These are phyloP conservation scores for Poecile atricapillus DNA, from an alignment of 2,113 vertebrate genomes.

Conservation along the genomic window DNA sequence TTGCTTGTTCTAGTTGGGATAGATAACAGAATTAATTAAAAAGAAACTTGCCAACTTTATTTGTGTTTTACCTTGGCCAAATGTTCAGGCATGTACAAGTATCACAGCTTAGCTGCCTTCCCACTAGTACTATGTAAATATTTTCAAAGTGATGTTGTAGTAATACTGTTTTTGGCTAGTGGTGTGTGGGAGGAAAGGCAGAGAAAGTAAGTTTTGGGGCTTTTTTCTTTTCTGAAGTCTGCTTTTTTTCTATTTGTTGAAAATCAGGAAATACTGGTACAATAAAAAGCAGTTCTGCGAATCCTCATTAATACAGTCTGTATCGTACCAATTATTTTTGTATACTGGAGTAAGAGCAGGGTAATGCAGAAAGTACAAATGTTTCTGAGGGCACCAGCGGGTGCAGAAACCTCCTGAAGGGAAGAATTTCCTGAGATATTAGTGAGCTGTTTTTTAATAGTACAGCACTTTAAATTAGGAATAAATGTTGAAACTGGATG, in stretches of 20 bases:
- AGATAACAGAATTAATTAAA: not conserved
- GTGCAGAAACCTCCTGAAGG: not conserved
- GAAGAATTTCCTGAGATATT: not conserved
- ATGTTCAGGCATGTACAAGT: not conserved
- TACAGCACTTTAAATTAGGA: not conserved
- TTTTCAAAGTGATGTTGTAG: not conserved
- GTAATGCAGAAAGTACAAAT: not conserved
- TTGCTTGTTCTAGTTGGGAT: not conserved
- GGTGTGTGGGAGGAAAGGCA: not conserved
- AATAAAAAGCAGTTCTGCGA: rapidly evolving
- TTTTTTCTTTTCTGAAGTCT: not conserved
- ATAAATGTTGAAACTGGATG: not conserved
- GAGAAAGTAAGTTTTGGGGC: not conserved
- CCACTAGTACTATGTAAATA: not conserved
- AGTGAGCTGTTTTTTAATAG: not conserved
- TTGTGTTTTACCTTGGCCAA: not conserved
- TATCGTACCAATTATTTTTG: not conserved
- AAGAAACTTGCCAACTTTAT: not conserved
- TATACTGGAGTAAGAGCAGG: not conserved
- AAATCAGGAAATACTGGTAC: not conserved
- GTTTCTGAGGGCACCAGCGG: not conserved
- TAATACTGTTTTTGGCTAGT: not conserved
- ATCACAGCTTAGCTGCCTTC: not conserved
- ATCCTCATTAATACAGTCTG: not conserved
- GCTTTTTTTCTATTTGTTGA: not conserved